Evolutionary conservation across 2,113 vertebrate species (phyloP), one percentile per base, ranked within the genome.

Genomic region (Tenebrosternarchus preto): DNA sequence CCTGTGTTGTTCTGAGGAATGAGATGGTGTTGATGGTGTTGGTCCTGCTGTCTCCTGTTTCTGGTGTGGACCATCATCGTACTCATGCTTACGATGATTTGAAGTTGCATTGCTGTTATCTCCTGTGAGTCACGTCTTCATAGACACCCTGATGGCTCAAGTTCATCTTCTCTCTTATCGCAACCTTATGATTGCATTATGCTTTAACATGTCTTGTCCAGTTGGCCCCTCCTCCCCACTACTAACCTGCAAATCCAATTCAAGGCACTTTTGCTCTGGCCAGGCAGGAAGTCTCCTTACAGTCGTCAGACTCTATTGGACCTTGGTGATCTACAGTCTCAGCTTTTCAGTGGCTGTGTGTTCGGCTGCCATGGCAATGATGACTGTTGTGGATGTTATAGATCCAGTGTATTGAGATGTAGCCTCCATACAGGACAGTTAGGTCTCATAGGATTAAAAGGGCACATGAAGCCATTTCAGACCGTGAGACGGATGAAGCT

Each of bases 161-260:
- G 80, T 85, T 86, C 81, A 87, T 85, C 83, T 82, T 80, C 77
- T 61, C 63, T 77, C 39, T 87, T 86, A 84, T 87, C 81, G 68
- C 64, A 74, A 72, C 84, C 76, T 84, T 87, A 69, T 83, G 87
- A 88, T 83, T 73, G 59, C 71, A 86, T 84, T 85, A 85, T 76
- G 85, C 84, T 83, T 84, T 69, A 84, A 83, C 82, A 82, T 83
- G 83, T 83, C 73, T 82, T 84, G 77, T 85, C 68, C 64, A 78
- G 78, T 56, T 80, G 25, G 24, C 64, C 77, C 64, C 61, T 70
- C 72, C 75, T 68, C 43, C 24, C 43, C 60, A 77, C 56, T 76
- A 75, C 59, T 66, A 71, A 81, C 61, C 71, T 71, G 78, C 72
- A 79, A 78, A 84, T 80, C 79, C 70, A 68, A 73, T 33, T 74